Base-by-base conservation (phyloP, 1,140 invertebrate genomes). In the Calycopis cecrops region DNA sequence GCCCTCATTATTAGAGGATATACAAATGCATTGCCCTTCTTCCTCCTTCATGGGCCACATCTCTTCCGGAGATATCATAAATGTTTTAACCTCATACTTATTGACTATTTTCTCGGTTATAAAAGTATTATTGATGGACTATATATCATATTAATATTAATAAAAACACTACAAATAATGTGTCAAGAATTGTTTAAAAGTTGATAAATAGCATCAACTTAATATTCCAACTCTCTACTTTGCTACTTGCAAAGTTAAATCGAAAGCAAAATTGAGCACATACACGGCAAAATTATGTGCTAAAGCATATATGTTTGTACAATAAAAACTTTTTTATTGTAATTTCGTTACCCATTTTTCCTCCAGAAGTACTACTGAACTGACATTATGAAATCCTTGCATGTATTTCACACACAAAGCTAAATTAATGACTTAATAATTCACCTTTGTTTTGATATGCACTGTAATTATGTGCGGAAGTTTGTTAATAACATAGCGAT, bases 401-500 rank as follows among this genome's bases (percentile, higher is more conserved):
- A 44, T 44, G 40, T 44, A 52, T 58, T 58, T 52, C 47, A 42
- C 52, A 28, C 21, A 52, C 56, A 52, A 38, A 60, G 51, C 52
- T 59, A 49, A 64, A 60, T 60, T 60, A 60, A 57, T 48, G 54
- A 48, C 58, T 64, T 64, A 60, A 64, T 64, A 64, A 64, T 55
- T 64, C 62, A 64, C 55, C 58, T 64, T 60, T 60, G 62, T 64
- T 59, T 57, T 55, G 57, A 57, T 55, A 58, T 64, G 62, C 55
- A 57, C 62, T 58, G 57, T 64, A 64, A 64, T 64, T 64, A 64
- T 52, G 57, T 56, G 42, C 62, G 62, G 58, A 64, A 64, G 55
- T 60, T 49, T 34, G 52, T 48, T 57, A 64, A 59, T 64, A 67
- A 69, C 59, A 62, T 7, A 50, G 48, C 35, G 48, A 50, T 50